Evolutionary conservation across 2,888 invertebrate genomes (phyloP).

Genomic region (Chloromyia formosa): DNA sequence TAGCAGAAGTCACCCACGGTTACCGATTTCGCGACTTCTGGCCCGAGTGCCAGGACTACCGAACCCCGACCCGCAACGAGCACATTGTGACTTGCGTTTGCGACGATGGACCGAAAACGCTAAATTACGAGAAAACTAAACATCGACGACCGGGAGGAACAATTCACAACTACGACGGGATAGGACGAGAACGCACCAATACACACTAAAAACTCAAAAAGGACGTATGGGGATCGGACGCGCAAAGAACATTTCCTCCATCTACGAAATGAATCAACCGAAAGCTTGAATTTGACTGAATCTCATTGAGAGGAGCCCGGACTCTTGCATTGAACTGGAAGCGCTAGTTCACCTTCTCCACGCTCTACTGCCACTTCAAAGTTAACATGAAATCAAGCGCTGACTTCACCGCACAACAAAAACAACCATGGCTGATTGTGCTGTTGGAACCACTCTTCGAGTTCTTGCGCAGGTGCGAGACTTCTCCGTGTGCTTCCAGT

Average conservation of each 20-base stretch:
- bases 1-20: no score
- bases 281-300: conserved; percentile 40
- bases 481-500: background rate
- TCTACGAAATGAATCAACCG: conserved; percentile 33
- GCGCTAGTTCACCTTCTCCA: background rate
- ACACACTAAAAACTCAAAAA: conserved; percentile 1
- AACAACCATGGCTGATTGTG: background rate
- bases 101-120: background rate
- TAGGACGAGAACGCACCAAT: background rate
- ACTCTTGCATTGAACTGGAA: background rate
- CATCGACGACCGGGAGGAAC: background rate
- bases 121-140: background rate
- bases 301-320: background rate
- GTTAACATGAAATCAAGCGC: background rate
- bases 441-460: background rate
- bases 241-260: background rate
- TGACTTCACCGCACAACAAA: background rate
- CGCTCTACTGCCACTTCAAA: background rate
- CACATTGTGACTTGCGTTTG: background rate
- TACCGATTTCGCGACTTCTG: no score
- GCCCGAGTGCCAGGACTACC: background rate
- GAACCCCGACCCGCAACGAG: background rate
- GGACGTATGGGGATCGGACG: conserved; percentile 3
- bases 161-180: no score
- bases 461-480: conserved; percentile 29